These are phyloP conservation scores for Enteromius mattozi DNA, from an alignment of 2,797 vertebrate species.

Conservation along the genomic window DNA sequence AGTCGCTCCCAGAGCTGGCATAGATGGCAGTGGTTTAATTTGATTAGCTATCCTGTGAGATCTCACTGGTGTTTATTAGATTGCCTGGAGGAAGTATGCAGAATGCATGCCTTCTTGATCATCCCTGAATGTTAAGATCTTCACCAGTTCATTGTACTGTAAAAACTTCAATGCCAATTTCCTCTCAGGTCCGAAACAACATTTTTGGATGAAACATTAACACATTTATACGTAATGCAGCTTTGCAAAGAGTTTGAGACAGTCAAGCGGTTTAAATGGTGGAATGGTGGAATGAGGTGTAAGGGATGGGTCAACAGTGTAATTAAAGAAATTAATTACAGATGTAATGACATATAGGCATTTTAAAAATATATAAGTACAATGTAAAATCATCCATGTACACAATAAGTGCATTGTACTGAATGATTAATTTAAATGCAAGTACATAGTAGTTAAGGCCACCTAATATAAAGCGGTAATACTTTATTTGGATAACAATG, in stretches of 20 bases:
- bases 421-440: too few species aligned
- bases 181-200: not conserved
- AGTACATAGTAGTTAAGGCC: too few species aligned
- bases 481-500: not conserved
- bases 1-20: not conserved
- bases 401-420: too few species aligned
- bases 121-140: not conserved
- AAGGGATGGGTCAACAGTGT: too few species aligned
- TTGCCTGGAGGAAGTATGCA: conserved; percentile 6
- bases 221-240: not conserved
- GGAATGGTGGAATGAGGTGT: not conserved
- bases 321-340: too few species aligned
- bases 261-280: not conserved
- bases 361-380: too few species aligned
- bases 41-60: conserved; percentile 35
- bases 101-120: not conserved
- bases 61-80: conserved; percentile 3
- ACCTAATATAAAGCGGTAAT: too few species aligned
- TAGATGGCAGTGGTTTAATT: conserved; percentile 10
- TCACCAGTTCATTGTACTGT: not conserved
- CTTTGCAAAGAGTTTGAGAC: not conserved
- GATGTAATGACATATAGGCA: too few species aligned
- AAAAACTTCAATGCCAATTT: not conserved
- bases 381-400: too few species aligned
- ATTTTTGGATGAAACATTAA: not conserved